Evolutionary conservation across 2,888 invertebrate genomes (phyloP), one percentile per base, ranked within the genome.

Genomic region (Pandemis heparana): DNA sequence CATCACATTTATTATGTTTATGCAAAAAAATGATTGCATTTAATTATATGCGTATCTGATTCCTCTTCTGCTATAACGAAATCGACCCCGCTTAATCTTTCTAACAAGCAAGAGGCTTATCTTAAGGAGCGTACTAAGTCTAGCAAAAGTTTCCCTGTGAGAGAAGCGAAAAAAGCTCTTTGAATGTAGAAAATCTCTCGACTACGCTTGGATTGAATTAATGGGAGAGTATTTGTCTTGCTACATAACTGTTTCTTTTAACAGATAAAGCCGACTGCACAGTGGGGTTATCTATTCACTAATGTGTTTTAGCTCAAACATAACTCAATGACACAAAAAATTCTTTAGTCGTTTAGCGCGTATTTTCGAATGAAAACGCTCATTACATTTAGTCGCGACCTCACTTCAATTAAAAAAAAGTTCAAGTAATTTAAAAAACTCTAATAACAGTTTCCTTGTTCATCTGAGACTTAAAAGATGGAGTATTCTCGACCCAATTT

Each of bases 91-190:
- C 48, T 62, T 51, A 51, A 65, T 65, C 56, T 56, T 56, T 53
- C n/a, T 48, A 41, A 51, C 23, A 61, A 51, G 61, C 56, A 71
- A 61, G 38, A 53, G 41, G 67, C 67, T 72, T 72, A 71, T 56
- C 53, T 43, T 43, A 60, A 61, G 39, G 71, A 56, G 48, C 43
- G 59, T 43, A 65, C 64, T 67, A 53, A 72, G 61, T 51, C 70
- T 67, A 61, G 61, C 39, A 71, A 71, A 67, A 46, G 51, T 67
- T 67, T 67, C 23, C 56, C 67, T n/a, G 43, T 48, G 32, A 62
- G 32, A 60, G 59, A 46, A 18, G 71, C 66, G 60, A 72, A 66
- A 61, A 72, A 72, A 72, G 71, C 71, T 65, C 71, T 72, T 67
- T 67, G 71, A 62, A 62, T 67, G 67, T 53, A 48, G 71, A 60